These are phyloP conservation scores for Drosophila prolongata DNA, from an alignment of 2,888 invertebrate species.

Conservation along the genomic window DNA sequence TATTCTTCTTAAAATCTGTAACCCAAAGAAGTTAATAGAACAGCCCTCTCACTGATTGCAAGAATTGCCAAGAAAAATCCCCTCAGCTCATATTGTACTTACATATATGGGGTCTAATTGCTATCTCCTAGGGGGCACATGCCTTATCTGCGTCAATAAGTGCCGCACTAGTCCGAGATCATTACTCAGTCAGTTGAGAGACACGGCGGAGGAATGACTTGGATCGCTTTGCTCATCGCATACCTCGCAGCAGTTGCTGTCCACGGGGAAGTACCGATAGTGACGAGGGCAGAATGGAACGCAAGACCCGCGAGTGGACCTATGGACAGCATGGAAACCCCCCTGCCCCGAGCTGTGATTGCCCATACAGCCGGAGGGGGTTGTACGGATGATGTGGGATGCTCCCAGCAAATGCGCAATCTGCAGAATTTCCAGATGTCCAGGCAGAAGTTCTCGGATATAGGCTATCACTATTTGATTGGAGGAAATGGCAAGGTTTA, in stretches of 20 bases:
- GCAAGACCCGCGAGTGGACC: constrained; percentile 86
- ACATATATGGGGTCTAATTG: constrained; percentile 5
- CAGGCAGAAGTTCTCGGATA: constrained; percentile 87
- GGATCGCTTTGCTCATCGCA: constrained; percentile 14
- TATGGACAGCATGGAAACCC: constrained; percentile 83
- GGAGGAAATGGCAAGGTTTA: constrained; percentile 91
- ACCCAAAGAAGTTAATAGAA: neutral
- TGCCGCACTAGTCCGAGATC: constrained; percentile 11
- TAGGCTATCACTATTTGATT: constrained; percentile 91
- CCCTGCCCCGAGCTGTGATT: constrained; percentile 86
- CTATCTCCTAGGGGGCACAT: constrained; percentile 18
- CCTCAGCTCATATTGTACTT: constrained; percentile 2
- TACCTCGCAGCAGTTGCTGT: constrained; percentile 26
- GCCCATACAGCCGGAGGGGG: constrained; percentile 87
- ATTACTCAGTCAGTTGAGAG: constrained; percentile 45
- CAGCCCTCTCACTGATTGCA: neutral
- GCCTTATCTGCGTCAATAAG: constrained; percentile 65
- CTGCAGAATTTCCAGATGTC: constrained; percentile 89
- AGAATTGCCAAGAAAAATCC: constrained; percentile 27
- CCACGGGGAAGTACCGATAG: constrained; percentile 80
- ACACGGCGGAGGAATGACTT: constrained; percentile 41
- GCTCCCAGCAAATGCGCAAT: constrained; percentile 86
- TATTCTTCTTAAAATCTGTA: neutral
- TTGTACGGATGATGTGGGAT: constrained; percentile 85
- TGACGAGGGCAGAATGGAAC: constrained; percentile 87